Conservation (phyloP, 2,797 vertebrate genomes). For the Astyanax mexicanus region DNA sequence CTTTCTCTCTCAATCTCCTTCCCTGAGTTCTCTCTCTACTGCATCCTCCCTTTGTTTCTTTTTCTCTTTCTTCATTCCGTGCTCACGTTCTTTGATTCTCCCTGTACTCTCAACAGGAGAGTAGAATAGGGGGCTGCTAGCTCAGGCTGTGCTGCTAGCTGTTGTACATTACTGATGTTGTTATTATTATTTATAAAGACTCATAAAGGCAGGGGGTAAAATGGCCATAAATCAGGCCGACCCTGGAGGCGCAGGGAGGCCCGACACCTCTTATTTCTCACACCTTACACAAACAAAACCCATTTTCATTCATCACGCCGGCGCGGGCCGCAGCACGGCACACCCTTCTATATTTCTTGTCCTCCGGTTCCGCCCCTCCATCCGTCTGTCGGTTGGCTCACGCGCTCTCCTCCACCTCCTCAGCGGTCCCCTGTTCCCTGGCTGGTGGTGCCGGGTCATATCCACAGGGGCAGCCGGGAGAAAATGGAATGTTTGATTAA, state of each 20-base stretch:
- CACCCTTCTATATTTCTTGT: slow-evolving; percentile 44
- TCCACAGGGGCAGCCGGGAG: slow-evolving; percentile 31
- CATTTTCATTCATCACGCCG: slow-evolving; percentile 60
- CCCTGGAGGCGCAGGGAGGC: slow-evolving; percentile 47
- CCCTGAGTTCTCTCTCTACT: slow-evolving; percentile 13
- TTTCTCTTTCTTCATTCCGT: slow-evolving; percentile 13
- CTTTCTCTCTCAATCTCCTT: neutral
- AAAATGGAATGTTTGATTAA: slow-evolving; percentile 61
- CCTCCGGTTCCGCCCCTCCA: slow-evolving; percentile 38
- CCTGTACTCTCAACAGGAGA: neutral
- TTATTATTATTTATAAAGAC: slow-evolving; percentile 68
- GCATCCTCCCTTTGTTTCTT: neutral
- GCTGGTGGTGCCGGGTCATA: neutral
- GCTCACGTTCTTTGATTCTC: neutral
- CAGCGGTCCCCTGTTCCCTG: neutral
- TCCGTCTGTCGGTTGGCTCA: slow-evolving; percentile 3
- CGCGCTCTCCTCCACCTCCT: neutral
- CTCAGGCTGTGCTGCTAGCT: slow-evolving; percentile 37
- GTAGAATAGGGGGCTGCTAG: slow-evolving; percentile 26
- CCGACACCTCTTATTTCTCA: slow-evolving; percentile 62
- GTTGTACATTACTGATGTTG: slow-evolving; percentile 59
- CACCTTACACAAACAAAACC: slow-evolving; percentile 62
- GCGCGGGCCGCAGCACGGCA: slow-evolving; percentile 26
- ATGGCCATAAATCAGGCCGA: slow-evolving; percentile 61
- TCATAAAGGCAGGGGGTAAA: slow-evolving; percentile 62